Base-by-base conservation (phyloP, 2,888 invertebrate genomes). In the Tenthredo scrophulariae region DNA sequence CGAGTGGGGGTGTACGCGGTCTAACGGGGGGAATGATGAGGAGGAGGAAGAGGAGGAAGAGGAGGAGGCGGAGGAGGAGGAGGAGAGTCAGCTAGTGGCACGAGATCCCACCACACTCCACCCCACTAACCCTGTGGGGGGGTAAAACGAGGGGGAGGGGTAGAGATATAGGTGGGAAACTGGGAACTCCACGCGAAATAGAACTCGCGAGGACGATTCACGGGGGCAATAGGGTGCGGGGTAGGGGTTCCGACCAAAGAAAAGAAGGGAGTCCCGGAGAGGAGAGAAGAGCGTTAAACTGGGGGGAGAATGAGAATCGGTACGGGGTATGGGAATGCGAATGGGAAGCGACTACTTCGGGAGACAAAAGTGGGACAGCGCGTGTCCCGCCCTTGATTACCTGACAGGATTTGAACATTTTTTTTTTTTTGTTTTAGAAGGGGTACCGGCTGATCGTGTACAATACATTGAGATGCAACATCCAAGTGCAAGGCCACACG, bases 71-170 rank as follows among this genome's bases (percentile, higher is more conserved):
- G 82, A 46, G 72, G 67, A 22, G 58, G 29, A 15, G 85, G 46
- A 70, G 83, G 85, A 75, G 80, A 77, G 79, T 84, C 85, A 84
- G 80, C 86, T 65, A 86, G 87, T 87, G 87, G 86, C 79, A 88
- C 89, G 88, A 88, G 89, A 94, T 94, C 85, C 85, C 85, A 89
- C 90, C 90, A 90, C 90, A 90, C 91, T 90, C 91, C 89, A 88
- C 89, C 67, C 67, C 83, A 85, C 84, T 72, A 46, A 85, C 86
- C 85, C 85, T 86, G 86, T 88, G 86, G 88, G 86, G 84, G 87
- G 86, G 88, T 80, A 83, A 67, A 83, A 70, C 67, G 43, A 62
- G 85, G 82, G 87, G 85, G 88, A 86, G 87, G 85, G 40, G 80
- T 82, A 58, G 40, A 67, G 80, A 62, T 77, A 89, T 91, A 90